Evolutionary conservation across 2,888 invertebrate genomes (phyloP), one percentile per base, ranked within the genome.

Genomic region (Diarsia rubi): DNA sequence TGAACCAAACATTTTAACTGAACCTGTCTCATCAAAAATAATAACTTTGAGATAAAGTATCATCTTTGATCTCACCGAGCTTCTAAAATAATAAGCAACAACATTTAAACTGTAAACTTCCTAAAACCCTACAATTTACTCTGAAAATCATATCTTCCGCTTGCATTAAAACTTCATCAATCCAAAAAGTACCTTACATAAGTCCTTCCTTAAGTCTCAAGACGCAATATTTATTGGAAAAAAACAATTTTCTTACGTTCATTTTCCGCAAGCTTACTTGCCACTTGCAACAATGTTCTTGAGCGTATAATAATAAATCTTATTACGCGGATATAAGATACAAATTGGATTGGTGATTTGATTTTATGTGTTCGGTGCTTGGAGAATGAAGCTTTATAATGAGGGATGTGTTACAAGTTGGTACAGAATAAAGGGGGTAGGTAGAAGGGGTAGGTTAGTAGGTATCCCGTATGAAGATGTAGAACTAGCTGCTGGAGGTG

Each of bases 291-390:
- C 57, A 71, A 21, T 69, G 66, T 75, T 80, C 64, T 68, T 69
- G 60, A 72, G 45, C 19, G 69, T 70, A 62, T 71, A 69, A 81
- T 79, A 77, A 85, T 63, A 73, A 79, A 79, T 77, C 78, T 78
- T 85, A 78, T 83, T 49, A 63, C 73, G 27, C 19, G 57, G 79
- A 14, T 49, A 69, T 81, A 83, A 78, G 87, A 77, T 69, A 73
- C 73, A 88, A 84, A 83, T 76, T 87, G 70, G 72, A 78, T 79
- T 71, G 70, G 75, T 67, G 67, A 76, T 83, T 78, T 88, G 57
- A 68, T 79, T 69, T 79, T 77, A 76, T 76, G 62, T 79, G 72
- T 68, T 70, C 54, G 64, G 21, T 73, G 65, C 75, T 78, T 68
- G 54, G 73, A 54, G 78, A 59, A 73, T 64, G 66, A 68, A 77